These are phyloP conservation scores for Drosophila eohydei DNA, from an alignment of 2,888 invertebrate genomes.

Conservation along the genomic window DNA sequence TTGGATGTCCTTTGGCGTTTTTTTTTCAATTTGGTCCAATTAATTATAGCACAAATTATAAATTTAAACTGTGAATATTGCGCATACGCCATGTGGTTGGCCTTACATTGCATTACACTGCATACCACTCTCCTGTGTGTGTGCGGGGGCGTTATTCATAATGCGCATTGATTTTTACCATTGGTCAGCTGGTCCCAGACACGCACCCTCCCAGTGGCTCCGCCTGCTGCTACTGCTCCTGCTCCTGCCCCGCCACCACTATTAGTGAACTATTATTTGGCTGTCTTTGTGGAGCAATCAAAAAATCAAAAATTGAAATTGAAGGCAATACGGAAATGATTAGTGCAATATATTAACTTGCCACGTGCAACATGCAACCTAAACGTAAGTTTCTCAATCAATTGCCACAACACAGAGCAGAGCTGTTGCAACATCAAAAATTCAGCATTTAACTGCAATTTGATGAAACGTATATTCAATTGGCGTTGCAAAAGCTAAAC, in stretches of 20 bases:
- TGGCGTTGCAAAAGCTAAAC: not conserved
- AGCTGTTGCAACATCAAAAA: not conserved
- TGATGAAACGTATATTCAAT: not conserved
- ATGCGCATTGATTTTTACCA: conserved; percentile 46
- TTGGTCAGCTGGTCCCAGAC: conserved; percentile 16
- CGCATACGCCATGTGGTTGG: conserved; percentile 41
- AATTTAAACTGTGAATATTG: conserved; percentile 22
- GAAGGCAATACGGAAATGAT: conserved; percentile 9
- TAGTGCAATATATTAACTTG: conserved; percentile 29
- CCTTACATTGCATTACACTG: conserved; percentile 12
- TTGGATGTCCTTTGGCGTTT: conserved; percentile 2
- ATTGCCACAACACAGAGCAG: not conserved
- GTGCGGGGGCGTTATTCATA: conserved; percentile 27
- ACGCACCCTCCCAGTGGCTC: not conserved
- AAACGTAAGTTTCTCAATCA: conserved; percentile 20
- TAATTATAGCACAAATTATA: conserved; percentile 27
- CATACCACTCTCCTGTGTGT: not conserved
- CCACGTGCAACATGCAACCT: conserved; percentile 10
- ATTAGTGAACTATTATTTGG: not conserved
- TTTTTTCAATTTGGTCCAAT: conserved; percentile 18
- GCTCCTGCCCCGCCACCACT: not conserved
- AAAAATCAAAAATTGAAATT: conserved; percentile 39
- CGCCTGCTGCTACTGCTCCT: too few species aligned
- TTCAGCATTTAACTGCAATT: not conserved
- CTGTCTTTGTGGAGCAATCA: conserved; percentile 25